phyloP scores from a whole-genome alignment of 1,140 invertebrate species.

The Heliconius hermathena region DNA sequence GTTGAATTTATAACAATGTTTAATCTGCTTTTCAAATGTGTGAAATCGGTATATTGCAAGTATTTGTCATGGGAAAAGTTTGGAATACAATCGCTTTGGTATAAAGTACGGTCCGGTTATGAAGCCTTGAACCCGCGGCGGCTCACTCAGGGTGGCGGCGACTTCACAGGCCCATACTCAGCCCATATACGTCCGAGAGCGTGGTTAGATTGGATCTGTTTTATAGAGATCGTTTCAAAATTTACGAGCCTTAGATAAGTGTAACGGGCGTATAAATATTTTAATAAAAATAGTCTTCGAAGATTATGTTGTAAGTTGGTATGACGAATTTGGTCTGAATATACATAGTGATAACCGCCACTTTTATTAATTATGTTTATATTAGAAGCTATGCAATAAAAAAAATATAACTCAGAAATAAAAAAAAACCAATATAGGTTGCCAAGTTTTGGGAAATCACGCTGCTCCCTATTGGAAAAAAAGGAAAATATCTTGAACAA shows the following conservation, averaged over 20 bases:
- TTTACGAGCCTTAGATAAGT: slow-evolving; percentile 10
- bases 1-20: neutral
- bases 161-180: slow-evolving; percentile 43
- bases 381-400: too few relatives aligned
- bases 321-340: neutral
- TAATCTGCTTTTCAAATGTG: slow-evolving; percentile 12
- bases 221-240: slow-evolving; percentile 8
- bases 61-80: neutral
- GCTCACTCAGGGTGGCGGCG: slow-evolving; percentile 37
- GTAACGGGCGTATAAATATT: neutral
- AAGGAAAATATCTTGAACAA: neutral
- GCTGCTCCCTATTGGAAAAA: neutral
- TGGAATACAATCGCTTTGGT: neutral
- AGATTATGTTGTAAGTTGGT: neutral
- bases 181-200: slow-evolving; percentile 44
- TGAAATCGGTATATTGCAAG: slow-evolving; percentile 1
- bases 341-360: neutral
- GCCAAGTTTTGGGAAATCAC: too few relatives aligned
- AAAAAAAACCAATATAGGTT: too few relatives aligned
- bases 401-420: too few relatives aligned
- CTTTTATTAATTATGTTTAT: too few relatives aligned
- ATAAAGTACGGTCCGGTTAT: slow-evolving; percentile 31
- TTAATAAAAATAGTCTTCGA: neutral
- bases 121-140: slow-evolving; percentile 41
- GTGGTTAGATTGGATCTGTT: slow-evolving; percentile 9